A percentile compares a stretch with the other conserved stretches of the same genome.
These are phyloP conservation scores for Otocyon megalotis DNA, from an alignment of 2,113 vertebrate genomes.

Conservation along the genomic window DNA sequence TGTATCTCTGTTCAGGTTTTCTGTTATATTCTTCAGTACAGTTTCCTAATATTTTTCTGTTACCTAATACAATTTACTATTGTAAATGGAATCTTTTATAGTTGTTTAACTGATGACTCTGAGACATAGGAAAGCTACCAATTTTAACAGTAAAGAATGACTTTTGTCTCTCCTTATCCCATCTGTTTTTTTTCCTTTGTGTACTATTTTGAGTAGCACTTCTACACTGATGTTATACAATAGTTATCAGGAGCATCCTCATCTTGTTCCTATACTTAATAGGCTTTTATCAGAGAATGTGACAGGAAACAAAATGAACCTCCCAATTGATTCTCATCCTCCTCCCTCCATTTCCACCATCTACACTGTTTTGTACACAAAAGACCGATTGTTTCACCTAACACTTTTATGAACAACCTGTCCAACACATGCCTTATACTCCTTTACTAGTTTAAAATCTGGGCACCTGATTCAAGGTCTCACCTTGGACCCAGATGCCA, in stretches of 20 bases:
- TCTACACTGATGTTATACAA: background rate
- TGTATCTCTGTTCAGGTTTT: background rate
- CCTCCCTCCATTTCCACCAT: background rate
- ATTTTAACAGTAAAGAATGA: background rate
- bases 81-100: background rate
- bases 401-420: background rate
- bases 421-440: background rate
- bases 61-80: background rate
- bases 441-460: background rate
- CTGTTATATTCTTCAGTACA: background rate
- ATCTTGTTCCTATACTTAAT: background rate
- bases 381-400: background rate
- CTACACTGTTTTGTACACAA: background rate
- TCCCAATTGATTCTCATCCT: background rate
- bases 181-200: background rate
- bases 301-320: background rate
- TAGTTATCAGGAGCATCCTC: background rate
- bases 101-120: background rate
- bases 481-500: constrained; percentile 96
- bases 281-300: background rate
- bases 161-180: background rate
- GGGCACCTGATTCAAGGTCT: constrained; percentile 35
- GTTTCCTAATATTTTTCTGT: background rate
- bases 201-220: background rate
- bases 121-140: background rate